These are phyloP conservation scores for Eospalax fontanierii DNA, from an alignment of 2,797 vertebrate species.

Conservation along the genomic window DNA sequence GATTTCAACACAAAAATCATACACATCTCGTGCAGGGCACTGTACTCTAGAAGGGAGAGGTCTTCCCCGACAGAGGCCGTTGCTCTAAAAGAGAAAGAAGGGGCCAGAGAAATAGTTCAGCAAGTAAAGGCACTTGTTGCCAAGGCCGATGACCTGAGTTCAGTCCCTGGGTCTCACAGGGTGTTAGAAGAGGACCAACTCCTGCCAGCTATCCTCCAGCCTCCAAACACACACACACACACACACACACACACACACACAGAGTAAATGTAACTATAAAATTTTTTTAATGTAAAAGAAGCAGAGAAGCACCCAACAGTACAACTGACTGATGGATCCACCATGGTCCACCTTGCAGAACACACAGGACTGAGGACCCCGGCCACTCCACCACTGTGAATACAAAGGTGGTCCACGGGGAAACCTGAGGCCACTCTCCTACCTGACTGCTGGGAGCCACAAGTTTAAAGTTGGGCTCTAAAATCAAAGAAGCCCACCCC, in stretches of 20 bases:
- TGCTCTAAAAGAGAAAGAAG: neutral
- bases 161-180: too few relatives aligned
- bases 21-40: neutral
- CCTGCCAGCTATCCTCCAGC: too few relatives aligned
- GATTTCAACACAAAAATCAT: too few relatives aligned
- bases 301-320: neutral
- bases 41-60: neutral
- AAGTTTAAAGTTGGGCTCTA: neutral
- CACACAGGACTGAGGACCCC: accelerated
- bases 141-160: too few relatives aligned
- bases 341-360: neutral
- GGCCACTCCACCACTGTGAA: neutral
- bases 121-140: too few relatives aligned
- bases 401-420: neutral
- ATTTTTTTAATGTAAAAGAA: neutral
- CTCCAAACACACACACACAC: too few relatives aligned
- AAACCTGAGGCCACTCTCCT: neutral
- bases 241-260: neutral
- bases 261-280: too few relatives aligned
- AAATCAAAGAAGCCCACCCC: neutral
- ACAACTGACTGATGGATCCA: neutral
- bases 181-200: too few relatives aligned
- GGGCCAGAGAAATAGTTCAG: too few relatives aligned
- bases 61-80: neutral
- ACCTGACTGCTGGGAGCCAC: neutral